Percentiles rank a stretch among this genome's conserved stretches.
Evolutionary conservation across 92 coral and sea anemone species (phyloP).

Genomic region (Micromussa lordhowensis): DNA sequence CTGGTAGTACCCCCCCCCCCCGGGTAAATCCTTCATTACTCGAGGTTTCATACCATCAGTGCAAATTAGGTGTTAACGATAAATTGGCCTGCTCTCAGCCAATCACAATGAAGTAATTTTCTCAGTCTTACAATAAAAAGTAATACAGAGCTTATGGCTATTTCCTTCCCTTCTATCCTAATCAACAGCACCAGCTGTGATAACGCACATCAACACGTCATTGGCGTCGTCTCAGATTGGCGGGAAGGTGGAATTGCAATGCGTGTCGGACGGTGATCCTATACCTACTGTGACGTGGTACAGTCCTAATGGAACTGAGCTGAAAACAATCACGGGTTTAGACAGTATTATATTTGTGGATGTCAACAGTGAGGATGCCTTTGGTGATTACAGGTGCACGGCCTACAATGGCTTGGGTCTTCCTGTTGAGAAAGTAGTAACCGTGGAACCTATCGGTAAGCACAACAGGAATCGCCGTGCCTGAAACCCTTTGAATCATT

Average conservation of each 20-base stretch:
- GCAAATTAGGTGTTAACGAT: no score
- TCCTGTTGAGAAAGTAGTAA: constrained; percentile 24
- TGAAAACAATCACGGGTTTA: constrained; percentile 1
- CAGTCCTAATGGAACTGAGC: constrained; percentile 33
- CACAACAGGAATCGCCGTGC: not conserved
- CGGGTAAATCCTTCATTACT: no score
- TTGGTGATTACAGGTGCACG: constrained; percentile 31
- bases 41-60: no score
- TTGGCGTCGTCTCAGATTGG: constrained; percentile 21
- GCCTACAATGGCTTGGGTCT: constrained; percentile 33
- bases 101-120: no score
- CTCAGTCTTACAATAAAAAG: no score
- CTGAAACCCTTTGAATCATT: no score
- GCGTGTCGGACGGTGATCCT: constrained; percentile 45
- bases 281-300: constrained; percentile 41
- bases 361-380: not conserved
- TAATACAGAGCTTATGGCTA: no score
- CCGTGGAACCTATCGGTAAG: not conserved
- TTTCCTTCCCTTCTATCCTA: not conserved
- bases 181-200: constrained; percentile 16
- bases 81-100: no score
- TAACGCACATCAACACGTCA: constrained; percentile 11
- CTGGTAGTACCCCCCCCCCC: no score
- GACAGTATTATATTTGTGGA: constrained; percentile 24
- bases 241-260: constrained; percentile 21